A percentile compares a stretch with the other conserved stretches of the same genome.
Evolutionary conservation across 2,888 invertebrate species (phyloP).

Genomic region (Adineta ricciae): DNA sequence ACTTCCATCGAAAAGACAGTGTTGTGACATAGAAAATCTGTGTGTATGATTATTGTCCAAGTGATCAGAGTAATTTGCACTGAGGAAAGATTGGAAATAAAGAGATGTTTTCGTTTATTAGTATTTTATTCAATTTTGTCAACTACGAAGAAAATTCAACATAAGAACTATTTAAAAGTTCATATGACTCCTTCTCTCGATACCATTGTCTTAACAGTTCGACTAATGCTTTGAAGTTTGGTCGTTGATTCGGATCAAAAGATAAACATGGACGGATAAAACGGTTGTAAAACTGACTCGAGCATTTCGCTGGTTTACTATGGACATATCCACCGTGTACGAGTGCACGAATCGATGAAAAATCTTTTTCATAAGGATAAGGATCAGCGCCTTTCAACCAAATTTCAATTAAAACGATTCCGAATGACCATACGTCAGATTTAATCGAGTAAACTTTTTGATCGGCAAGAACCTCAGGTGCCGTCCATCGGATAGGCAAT

Average conservation of each 20-base stretch:
- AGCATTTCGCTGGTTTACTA: not conserved
- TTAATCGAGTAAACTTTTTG: not conserved
- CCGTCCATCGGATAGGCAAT: not conserved
- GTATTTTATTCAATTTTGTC: too few relatives aligned
- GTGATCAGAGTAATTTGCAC: too few relatives aligned
- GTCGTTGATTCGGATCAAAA: not conserved
- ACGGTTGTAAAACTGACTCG: not conserved
- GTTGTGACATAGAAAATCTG: too few relatives aligned
- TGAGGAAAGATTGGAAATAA: too few relatives aligned
- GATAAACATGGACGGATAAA: not conserved
- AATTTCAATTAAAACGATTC: not conserved
- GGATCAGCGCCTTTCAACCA: not conserved
- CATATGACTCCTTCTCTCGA: not conserved
- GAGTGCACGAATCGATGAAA: not conserved
- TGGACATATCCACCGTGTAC: not conserved
- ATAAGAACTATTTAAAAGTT: not conserved
- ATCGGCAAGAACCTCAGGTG: not conserved
- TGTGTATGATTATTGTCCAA: too few relatives aligned
- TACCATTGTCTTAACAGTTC: not conserved
- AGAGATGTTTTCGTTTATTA: too few relatives aligned
- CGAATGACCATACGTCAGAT: not conserved
- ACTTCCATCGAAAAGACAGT: too few relatives aligned
- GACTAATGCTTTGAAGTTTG: not conserved
- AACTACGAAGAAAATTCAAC: not conserved
- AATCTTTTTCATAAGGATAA: not conserved